Conservation (phyloP, 2,888 invertebrate species). For the Helleia helle region DNA sequence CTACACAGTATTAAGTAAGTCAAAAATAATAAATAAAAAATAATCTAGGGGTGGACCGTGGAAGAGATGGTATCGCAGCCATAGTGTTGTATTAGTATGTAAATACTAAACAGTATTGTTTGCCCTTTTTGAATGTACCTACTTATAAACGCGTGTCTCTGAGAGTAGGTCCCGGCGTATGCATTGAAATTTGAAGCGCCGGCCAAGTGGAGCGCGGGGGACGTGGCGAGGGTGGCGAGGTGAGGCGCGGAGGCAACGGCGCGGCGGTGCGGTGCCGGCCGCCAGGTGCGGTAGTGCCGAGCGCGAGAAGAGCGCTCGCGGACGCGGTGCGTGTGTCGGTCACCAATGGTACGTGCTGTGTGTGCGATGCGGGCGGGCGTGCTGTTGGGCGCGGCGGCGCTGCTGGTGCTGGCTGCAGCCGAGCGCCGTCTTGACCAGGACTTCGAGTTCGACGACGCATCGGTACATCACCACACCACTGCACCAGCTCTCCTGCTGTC, state of each 20-base stretch:
- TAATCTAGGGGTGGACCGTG: no score
- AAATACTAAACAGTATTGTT: no score
- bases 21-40: no score
- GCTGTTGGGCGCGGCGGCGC: constrained; percentile 29
- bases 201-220: neutral
- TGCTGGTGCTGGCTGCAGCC: constrained; percentile 31
- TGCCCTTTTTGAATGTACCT: no score
- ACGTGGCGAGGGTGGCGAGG: neutral
- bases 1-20: no score
- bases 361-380: constrained; percentile 19
- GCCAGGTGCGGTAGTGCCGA: constrained; percentile 12
- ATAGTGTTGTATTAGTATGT: no score
- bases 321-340: constrained; percentile 15
- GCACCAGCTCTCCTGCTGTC: no score
- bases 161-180: neutral
- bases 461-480: constrained; percentile 31
- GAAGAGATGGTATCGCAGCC: no score
- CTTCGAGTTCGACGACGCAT: constrained; percentile 63
- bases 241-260: neutral
- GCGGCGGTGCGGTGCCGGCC: no score
- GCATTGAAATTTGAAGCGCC: neutral
- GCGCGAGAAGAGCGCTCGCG: constrained; percentile 14
- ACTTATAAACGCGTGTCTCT: no score
- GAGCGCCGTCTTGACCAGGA: constrained; percentile 44
- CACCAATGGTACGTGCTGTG: constrained; percentile 9